Percentiles rank a stretch among this genome's conserved stretches.
Conservation (phyloP, 1,140 invertebrate species). For the Saccostrea echinata region DNA sequence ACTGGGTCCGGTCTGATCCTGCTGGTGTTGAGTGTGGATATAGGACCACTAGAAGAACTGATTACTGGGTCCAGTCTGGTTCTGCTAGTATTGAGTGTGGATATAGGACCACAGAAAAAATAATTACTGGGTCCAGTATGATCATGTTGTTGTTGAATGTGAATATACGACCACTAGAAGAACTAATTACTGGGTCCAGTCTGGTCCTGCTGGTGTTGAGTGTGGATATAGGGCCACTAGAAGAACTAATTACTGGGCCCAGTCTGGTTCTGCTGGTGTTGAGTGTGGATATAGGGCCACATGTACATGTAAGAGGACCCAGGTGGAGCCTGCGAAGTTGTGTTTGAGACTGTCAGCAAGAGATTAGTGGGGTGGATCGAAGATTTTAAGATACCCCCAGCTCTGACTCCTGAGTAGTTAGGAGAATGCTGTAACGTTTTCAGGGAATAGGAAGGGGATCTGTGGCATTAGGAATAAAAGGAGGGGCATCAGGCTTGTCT, state of each 20-base stretch:
- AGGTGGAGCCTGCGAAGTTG: neutral
- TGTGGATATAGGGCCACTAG: too few species aligned
- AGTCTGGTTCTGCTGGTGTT: neutral
- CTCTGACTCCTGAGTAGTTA: slow-evolving; percentile 32
- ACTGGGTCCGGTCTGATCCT: too few species aligned
- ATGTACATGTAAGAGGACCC: slow-evolving; percentile 45
- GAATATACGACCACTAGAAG: too few species aligned
- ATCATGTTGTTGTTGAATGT: too few species aligned
- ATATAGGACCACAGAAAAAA: too few species aligned
- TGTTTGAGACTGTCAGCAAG: neutral
- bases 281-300: slow-evolving; percentile 30
- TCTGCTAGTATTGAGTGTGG: too few species aligned
- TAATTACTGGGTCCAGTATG: too few species aligned
- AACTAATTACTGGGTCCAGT: too few species aligned
- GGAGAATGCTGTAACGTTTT: neutral
- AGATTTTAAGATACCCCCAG: neutral
- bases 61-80: too few species aligned
- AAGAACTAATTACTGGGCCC: neutral
- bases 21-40: too few species aligned
- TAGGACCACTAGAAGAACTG: too few species aligned
- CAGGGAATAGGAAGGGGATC: neutral
- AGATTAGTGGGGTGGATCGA: neutral
- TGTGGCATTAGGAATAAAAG: slow-evolving; percentile 34
- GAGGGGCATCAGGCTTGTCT: neutral
- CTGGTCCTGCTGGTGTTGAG: too few species aligned